Conservation (phyloP, 1,140 invertebrate species). For the Halyomorpha halys region DNA sequence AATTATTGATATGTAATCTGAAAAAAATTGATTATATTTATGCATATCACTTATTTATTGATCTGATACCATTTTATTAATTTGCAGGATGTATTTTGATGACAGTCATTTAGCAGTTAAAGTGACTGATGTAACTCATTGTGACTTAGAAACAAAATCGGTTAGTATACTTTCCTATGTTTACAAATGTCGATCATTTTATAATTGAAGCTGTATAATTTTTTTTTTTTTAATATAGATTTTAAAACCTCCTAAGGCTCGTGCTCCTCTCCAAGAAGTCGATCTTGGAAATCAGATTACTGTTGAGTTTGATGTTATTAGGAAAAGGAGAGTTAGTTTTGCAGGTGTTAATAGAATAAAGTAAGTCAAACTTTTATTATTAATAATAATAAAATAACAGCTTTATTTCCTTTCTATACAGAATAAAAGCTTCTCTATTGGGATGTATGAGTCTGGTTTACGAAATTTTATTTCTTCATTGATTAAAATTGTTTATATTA, state of each 20-base stretch:
- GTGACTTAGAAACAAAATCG: slow-evolving; percentile 14
- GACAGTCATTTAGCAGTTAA: too few relatives aligned
- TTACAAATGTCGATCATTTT: neutral
- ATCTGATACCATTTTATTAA: too few relatives aligned
- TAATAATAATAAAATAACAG: too few relatives aligned
- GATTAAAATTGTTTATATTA: too few relatives aligned
- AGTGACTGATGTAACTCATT: slow-evolving; percentile 7
- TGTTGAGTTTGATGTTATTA: slow-evolving; percentile 12
- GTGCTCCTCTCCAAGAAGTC: slow-evolving; percentile 25
- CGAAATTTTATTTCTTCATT: too few relatives aligned
- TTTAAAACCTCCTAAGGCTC: slow-evolving; percentile 25
- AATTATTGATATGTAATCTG: too few relatives aligned
- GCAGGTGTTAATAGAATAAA: slow-evolving; percentile 29
- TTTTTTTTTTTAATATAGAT: slow-evolving; percentile 19
- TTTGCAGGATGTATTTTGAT: too few relatives aligned
- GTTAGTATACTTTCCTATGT: neutral
- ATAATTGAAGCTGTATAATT: neutral
- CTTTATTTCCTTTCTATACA: too few relatives aligned
- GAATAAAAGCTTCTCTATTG: too few relatives aligned
- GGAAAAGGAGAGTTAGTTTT: slow-evolving; percentile 28
- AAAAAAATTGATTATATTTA: too few relatives aligned
- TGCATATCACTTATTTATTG: too few relatives aligned
- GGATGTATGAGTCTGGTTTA: too few relatives aligned
- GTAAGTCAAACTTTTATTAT: slow-evolving; percentile 19
- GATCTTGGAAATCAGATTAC: slow-evolving; percentile 17